These are phyloP conservation scores for Halisarca cf. caerulea DNA, from an alignment of 37 sponge, comb jelly and placozoan genomes.

Conservation along the genomic window DNA sequence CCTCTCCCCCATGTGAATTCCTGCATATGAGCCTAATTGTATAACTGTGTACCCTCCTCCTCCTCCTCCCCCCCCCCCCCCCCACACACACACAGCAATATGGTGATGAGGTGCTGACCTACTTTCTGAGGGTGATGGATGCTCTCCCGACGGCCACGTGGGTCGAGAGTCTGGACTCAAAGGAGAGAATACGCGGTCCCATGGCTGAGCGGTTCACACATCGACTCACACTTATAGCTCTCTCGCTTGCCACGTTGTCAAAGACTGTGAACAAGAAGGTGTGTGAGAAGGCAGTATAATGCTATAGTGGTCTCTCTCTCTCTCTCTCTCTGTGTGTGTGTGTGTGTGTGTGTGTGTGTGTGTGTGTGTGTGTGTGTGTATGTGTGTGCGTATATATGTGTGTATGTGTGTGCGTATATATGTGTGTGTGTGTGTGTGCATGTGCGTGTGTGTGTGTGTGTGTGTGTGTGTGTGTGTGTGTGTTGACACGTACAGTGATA, in stretches of 20 bases:
- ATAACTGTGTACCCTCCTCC: not conserved
- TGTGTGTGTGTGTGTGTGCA: no score
- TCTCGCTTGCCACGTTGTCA: slow-evolving; percentile 21
- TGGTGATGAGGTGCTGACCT: slow-evolving; percentile 28
- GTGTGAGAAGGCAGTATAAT: no score
- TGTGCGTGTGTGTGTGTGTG: no score
- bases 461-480: no score
- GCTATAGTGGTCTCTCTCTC: no score
- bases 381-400: not conserved
- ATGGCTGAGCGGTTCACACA: slow-evolving; percentile 57
- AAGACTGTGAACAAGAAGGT: not conserved
- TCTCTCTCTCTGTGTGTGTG: no score
- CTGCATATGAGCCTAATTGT: not conserved
- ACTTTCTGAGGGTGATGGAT: slow-evolving; percentile 41
- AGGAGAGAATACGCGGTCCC: slow-evolving; percentile 52
- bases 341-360: no score
- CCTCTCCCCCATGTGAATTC: not conserved
- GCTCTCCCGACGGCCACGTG: slow-evolving; percentile 39
- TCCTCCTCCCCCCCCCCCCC: not conserved
- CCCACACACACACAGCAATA: no score
- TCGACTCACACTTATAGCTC: slow-evolving; percentile 44
- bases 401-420: not conserved
- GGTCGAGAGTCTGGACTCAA: slow-evolving; percentile 33
- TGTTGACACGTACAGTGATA: no score
- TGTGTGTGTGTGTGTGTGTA: not conserved